phyloP scores from a whole-genome alignment of 2,797 vertebrate species.

The Aeoliscus strigatus region DNA sequence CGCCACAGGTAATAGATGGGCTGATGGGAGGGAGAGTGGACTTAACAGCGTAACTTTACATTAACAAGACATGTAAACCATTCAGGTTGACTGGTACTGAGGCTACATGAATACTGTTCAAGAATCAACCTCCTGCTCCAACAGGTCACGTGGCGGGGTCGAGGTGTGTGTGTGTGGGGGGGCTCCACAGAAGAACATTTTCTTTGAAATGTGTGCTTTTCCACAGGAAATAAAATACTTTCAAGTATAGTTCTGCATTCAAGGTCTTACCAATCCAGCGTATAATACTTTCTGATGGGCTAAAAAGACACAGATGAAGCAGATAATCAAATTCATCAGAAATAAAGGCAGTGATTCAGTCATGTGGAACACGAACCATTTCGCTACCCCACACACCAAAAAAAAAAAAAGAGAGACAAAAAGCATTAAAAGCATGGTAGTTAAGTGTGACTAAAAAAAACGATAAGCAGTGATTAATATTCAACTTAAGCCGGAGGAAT shows the following conservation, averaged over 20 bases:
- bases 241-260: constrained; percentile 19
- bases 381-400: constrained; percentile 24
- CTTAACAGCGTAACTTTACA: constrained; percentile 17
- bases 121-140: constrained; percentile 18
- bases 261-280: constrained; percentile 27
- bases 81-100: constrained; percentile 16
- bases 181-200: no score
- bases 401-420: constrained; percentile 39
- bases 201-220: no score
- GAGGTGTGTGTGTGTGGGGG: no score
- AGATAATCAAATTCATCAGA: constrained; percentile 40
- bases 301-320: constrained; percentile 28
- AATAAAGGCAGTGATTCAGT: constrained; percentile 55
- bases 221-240: no score
- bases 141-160: no score
- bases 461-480: constrained; percentile 79
- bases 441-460: constrained; percentile 79
- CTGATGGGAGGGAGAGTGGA: constrained; percentile 12
- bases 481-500: constrained; percentile 78
- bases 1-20: constrained; percentile 55
- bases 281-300: constrained; percentile 17
- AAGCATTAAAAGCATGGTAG: constrained; percentile 66
- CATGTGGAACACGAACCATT: constrained; percentile 38
- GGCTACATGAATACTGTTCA: constrained; percentile 13
- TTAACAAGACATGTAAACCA: constrained; percentile 18